These are phyloP conservation scores for Drosophila orosa DNA, from an alignment of 1,140 invertebrate genomes.

Conservation along the genomic window DNA sequence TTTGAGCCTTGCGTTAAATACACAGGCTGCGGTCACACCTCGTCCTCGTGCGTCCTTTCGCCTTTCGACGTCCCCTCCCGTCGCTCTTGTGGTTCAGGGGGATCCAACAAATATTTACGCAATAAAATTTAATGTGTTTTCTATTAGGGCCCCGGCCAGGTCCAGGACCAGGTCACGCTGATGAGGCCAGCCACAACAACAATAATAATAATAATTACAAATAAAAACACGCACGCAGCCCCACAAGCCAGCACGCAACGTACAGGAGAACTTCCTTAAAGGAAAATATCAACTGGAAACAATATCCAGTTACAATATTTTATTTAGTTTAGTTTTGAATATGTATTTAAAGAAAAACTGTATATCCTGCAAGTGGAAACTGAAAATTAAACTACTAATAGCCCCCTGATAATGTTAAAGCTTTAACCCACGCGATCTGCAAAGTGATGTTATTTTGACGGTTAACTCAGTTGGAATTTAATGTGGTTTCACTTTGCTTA, in stretches of 20 bases:
- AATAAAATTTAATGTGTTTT: conserved; percentile 80
- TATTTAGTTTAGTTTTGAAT: not conserved
- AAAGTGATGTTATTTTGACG: not conserved
- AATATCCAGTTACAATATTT: not conserved
- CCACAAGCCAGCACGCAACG: conserved; percentile 37
- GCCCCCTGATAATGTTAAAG: no score
- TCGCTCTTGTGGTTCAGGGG: not conserved
- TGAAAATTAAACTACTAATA: not conserved
- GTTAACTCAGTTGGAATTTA: not conserved
- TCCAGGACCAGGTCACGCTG: not conserved
- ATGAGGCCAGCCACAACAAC: conserved; percentile 15
- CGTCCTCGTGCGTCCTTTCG: conserved; percentile 14
- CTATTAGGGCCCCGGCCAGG: conserved; percentile 38
- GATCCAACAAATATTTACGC: conserved; percentile 71
- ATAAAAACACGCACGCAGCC: conserved; percentile 64
- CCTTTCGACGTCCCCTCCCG: no score
- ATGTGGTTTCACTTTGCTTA: not conserved
- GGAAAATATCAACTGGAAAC: not conserved
- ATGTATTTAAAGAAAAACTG: not conserved
- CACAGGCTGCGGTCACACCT: conserved; percentile 71
- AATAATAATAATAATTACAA: conserved; percentile 73
- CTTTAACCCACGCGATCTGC: not conserved
- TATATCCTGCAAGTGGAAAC: not conserved
- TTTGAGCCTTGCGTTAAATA: conserved; percentile 75
- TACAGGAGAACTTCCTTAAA: conserved; percentile 9